A percentile compares a stretch with the other conserved stretches of the same genome.
phyloP scores from a whole-genome alignment of 2,888 invertebrate species.

The Tryphoninae sp. region DNA sequence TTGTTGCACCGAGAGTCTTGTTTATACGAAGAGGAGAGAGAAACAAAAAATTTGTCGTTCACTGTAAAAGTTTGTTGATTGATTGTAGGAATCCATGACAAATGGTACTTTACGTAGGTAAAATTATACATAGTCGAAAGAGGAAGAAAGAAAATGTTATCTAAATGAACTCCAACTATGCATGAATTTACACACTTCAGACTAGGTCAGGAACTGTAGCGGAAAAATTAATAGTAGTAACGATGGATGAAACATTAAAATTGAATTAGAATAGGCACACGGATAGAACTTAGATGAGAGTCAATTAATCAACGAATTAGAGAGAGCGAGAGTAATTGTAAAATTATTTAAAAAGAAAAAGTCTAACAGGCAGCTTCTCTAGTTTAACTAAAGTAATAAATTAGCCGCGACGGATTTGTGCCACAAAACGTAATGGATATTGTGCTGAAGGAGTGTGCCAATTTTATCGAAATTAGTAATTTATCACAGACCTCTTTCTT shows the following conservation, averaged over 20 bases:
- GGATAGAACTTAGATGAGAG: constrained; percentile 32
- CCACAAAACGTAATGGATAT: constrained; percentile 50
- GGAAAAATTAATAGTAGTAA: constrained; percentile 19
- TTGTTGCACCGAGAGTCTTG: constrained; percentile 45
- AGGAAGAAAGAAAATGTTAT: not conserved
- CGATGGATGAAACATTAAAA: constrained; percentile 9
- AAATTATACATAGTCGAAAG: constrained; percentile 48
- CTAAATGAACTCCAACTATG: constrained; percentile 37
- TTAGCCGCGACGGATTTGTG: constrained; percentile 49
- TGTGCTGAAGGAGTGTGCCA: constrained; percentile 53
- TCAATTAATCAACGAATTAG: constrained; percentile 51
- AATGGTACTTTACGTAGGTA: constrained; percentile 53
- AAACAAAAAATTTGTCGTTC: constrained; percentile 15
- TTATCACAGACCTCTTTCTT: constrained; percentile 18
- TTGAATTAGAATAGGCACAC: constrained; percentile 33
- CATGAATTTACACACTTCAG: constrained; percentile 50
- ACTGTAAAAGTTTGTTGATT: constrained; percentile 39
- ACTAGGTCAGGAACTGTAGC: constrained; percentile 43
- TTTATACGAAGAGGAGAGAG: constrained; percentile 29
- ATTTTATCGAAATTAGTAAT: constrained; percentile 46
- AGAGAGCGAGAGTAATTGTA: constrained; percentile 10
- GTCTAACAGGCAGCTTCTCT: constrained; percentile 7
- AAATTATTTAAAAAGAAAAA: constrained; percentile 9
- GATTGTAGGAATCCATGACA: constrained; percentile 42
- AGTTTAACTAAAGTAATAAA: constrained; percentile 29